Evolutionary conservation across 2,797 vertebrate genomes (phyloP).

Genomic region (Apodemus agrarius): DNA sequence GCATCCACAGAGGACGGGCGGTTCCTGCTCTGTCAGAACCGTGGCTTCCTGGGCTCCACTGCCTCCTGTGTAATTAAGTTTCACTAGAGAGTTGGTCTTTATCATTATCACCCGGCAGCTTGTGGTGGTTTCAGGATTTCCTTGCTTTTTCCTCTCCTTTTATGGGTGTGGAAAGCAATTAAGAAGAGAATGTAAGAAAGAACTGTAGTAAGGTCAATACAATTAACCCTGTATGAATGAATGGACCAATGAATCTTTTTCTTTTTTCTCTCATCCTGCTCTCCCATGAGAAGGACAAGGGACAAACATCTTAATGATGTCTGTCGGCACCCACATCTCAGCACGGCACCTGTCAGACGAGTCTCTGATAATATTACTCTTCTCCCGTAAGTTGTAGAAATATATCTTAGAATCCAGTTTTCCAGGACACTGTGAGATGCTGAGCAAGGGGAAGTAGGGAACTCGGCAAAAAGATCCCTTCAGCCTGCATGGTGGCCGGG

Average conservation of each 20-base stretch:
- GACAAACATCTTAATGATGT: rapidly evolving
- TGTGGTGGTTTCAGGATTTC: slow-evolving; percentile 17
- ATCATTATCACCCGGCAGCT: slow-evolving; percentile 79
- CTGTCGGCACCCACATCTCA: not conserved
- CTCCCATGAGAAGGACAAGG: not conserved
- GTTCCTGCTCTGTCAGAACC: not conserved
- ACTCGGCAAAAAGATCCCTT: not conserved
- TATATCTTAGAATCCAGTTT: not conserved
- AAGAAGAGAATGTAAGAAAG: slow-evolving; percentile 38
- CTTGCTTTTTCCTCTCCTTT: not conserved
- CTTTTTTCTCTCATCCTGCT: not conserved
- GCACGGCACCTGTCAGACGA: not conserved
- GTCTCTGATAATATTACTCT: not conserved
- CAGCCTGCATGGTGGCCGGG: not conserved
- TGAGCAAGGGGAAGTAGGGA: not conserved
- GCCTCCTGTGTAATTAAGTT: slow-evolving; percentile 80
- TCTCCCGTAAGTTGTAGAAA: not conserved
- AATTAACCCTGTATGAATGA: not conserved
- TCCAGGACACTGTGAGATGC: not conserved
- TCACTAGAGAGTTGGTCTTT: slow-evolving; percentile 67
- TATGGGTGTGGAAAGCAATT: slow-evolving; percentile 76
- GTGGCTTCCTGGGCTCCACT: not conserved
- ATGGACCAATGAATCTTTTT: not conserved
- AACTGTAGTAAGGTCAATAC: not conserved
- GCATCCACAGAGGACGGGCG: not conserved